phyloP scores from a whole-genome alignment of 2,113 vertebrate genomes.

The Cephalopholis sonnerati region DNA sequence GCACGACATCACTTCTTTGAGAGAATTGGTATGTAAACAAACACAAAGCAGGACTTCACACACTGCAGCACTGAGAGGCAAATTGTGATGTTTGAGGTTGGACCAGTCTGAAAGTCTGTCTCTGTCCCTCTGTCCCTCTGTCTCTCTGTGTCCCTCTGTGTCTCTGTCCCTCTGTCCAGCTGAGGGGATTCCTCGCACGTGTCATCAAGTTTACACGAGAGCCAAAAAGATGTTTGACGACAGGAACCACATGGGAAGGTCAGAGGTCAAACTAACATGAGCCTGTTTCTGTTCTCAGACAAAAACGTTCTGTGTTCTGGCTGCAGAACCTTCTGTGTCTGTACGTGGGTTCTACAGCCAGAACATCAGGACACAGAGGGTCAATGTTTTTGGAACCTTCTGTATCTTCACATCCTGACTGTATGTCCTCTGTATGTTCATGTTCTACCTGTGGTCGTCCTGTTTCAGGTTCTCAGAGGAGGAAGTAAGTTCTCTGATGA shows the following conservation, averaged over 20 bases:
- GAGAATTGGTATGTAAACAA: slow-evolving; percentile 61
- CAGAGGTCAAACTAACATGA: slow-evolving; percentile 31
- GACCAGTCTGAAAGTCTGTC: too few species aligned
- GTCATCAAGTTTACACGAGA: slow-evolving; percentile 64
- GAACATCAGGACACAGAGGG: neutral
- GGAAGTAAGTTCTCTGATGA: slow-evolving; percentile 61
- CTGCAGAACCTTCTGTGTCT: too few species aligned
- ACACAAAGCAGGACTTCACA: neutral
- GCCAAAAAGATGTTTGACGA: slow-evolving; percentile 77
- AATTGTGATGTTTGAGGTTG: too few species aligned
- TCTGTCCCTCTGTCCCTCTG: too few species aligned
- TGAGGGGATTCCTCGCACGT: slow-evolving; percentile 76
- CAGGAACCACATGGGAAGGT: slow-evolving; percentile 78
- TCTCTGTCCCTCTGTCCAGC: slow-evolving; percentile 48
- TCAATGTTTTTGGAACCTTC: neutral
- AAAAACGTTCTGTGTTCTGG: too few species aligned
- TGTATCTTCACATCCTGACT: too few species aligned
- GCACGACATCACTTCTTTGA: slow-evolving; percentile 61
- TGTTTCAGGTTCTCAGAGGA: slow-evolving; percentile 74
- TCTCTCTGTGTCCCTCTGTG: neutral
- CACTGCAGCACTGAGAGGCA: too few species aligned
- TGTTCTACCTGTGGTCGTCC: neutral
- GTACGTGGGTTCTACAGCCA: neutral
- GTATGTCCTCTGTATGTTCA: neutral
- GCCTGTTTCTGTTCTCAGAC: neutral